Conservation (phyloP, 2,797 vertebrate genomes). For the Chaunax sp. region DNA sequence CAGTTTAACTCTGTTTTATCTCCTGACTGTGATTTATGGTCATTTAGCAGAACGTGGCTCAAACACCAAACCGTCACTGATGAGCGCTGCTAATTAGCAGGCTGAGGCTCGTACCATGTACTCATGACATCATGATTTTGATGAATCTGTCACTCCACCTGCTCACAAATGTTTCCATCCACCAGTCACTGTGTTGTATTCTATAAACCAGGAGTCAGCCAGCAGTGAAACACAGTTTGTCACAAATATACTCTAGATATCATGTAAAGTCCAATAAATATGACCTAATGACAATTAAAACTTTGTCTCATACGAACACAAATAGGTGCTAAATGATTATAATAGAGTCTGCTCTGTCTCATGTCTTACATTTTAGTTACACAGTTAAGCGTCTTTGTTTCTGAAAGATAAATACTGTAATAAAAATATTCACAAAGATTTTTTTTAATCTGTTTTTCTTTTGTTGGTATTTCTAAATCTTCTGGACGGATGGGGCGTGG, state of each 20-base stretch:
- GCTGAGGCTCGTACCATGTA: conserved; percentile 15
- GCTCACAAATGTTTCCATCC: conserved; percentile 13
- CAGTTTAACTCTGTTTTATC: not conserved
- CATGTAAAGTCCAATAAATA: not conserved
- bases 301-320: too few relatives aligned
- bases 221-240: not conserved
- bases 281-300: not conserved
- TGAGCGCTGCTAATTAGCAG: conserved; percentile 33
- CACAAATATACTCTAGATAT: not conserved
- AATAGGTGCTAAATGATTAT: not conserved
- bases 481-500: too few relatives aligned
- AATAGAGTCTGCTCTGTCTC: too few relatives aligned
- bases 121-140: conserved; percentile 37
- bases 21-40: conserved; percentile 1
- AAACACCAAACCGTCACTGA: conserved; percentile 29
- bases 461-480: too few relatives aligned
- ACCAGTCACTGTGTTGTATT: not conserved
- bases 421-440: too few relatives aligned
- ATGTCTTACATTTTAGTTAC: too few relatives aligned
- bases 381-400: too few relatives aligned
- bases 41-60: conserved; percentile 16
- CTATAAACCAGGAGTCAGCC: not conserved
- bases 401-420: too few relatives aligned
- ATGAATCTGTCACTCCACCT: conserved; percentile 37
- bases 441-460: too few relatives aligned